Conservation (phyloP, 2,113 vertebrate species). For the Bubo blakistoni region DNA sequence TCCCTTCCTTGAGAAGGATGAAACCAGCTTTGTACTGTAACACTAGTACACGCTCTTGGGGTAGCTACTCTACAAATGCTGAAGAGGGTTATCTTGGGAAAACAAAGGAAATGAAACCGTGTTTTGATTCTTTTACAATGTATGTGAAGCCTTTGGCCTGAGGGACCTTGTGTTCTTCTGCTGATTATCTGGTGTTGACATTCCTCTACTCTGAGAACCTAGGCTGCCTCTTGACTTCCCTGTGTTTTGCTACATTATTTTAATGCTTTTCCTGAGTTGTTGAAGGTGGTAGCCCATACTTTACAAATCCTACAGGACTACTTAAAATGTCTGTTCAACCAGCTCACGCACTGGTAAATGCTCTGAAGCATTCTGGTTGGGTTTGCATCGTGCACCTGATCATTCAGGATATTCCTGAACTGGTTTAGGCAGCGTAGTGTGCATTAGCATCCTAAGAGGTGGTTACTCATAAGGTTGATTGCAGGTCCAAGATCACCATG, state of each 20-base stretch:
- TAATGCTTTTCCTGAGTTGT: background rate
- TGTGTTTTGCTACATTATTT: background rate
- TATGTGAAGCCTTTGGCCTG: background rate
- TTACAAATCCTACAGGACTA: background rate
- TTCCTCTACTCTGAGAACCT: background rate
- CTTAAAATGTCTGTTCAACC: background rate
- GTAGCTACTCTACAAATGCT: background rate
- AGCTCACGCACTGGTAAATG: background rate
- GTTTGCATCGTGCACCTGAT: background rate
- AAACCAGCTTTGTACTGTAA: background rate
- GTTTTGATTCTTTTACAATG: background rate
- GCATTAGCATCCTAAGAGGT: background rate
- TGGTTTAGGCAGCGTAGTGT: background rate
- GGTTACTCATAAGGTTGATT: background rate
- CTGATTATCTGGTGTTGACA: background rate
- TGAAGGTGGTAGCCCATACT: background rate
- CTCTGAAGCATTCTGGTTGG: background rate
- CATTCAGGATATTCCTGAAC: conserved; percentile 44
- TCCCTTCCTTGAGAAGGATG: background rate
- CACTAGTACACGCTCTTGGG: background rate
- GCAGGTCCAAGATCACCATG: background rate
- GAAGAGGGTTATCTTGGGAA: background rate
- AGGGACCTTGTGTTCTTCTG: background rate
- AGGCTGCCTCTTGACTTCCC: background rate
- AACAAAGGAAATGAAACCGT: background rate